A percentile compares a stretch with the other conserved stretches of the same genome.
Evolutionary conservation across 2,888 invertebrate genomes (phyloP).

Genomic region (Lasioglossum figueresi): DNA sequence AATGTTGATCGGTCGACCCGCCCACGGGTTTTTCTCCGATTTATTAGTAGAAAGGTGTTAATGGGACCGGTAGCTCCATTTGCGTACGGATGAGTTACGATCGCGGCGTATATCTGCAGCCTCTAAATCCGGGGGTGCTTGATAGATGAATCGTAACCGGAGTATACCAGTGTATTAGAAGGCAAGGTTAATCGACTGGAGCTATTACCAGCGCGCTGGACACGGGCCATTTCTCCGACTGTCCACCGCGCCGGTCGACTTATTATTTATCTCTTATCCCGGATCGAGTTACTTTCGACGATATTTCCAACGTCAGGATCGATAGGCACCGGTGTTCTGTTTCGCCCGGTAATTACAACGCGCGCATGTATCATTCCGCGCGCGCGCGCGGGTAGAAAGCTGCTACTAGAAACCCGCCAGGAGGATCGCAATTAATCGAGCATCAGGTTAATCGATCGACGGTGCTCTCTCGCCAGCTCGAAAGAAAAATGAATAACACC

Average conservation of each 20-base stretch:
- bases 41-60: constrained; percentile 49
- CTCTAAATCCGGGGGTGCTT: constrained; percentile 45
- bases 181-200: constrained; percentile 61
- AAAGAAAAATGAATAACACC: not conserved
- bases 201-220: constrained; percentile 52
- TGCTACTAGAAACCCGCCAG: constrained; percentile 47
- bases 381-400: constrained; percentile 37
- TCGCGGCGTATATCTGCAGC: constrained; percentile 27
- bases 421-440: constrained; percentile 52
- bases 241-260: constrained; percentile 53
- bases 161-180: constrained; percentile 47
- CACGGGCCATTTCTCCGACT: constrained; percentile 63
- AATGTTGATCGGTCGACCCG: not conserved
- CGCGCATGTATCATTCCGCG: constrained; percentile 49
- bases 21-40: constrained; percentile 34
- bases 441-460: constrained; percentile 53
- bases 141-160: constrained; percentile 56
- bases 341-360: constrained; percentile 60
- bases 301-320: constrained; percentile 65
- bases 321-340: constrained; percentile 60
- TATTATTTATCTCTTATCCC: constrained; percentile 68
- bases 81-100: constrained; percentile 49
- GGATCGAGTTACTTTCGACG: constrained; percentile 70
- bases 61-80: constrained; percentile 53
- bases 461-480: not conserved